Conservation (phyloP, 2,888 invertebrate genomes). For the Tetranychus truncatus region DNA sequence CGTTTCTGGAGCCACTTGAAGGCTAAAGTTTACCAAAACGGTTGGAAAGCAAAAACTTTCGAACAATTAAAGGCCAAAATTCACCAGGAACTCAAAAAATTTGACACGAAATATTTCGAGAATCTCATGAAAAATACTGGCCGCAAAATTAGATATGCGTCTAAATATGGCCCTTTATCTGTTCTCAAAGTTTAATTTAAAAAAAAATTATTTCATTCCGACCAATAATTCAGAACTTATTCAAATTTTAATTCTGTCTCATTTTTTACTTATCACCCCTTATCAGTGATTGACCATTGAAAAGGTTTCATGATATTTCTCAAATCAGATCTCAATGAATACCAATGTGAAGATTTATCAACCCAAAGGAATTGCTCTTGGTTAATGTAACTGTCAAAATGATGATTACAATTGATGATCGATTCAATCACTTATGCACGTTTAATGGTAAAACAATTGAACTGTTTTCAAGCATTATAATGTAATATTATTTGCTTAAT, state of each 20-base stretch:
- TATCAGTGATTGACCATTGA: no score
- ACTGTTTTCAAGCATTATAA: no score
- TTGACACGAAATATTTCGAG: neutral
- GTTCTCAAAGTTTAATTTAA: neutral
- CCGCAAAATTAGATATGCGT: neutral
- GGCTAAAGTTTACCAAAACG: slow-evolving; percentile 4
- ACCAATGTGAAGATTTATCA: no score
- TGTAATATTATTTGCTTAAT: no score
- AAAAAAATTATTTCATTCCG: neutral
- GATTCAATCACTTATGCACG: no score
- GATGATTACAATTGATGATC: no score
- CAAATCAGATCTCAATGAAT: no score
- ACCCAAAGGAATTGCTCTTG: no score
- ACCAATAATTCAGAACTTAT: neutral
- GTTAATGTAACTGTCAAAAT: no score
- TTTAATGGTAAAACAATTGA: no score
- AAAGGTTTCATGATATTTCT: no score
- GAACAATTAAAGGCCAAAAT: slow-evolving; percentile 4
- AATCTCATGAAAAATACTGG: neutral
- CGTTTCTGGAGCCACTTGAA: slow-evolving; percentile 3
- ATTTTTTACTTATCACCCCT: neutral
- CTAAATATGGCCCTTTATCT: neutral
- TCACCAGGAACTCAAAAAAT: neutral
- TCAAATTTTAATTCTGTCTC: neutral
- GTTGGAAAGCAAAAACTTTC: neutral